Conservation (phyloP, 2,113 vertebrate species). For the Vireo altiloquus region DNA sequence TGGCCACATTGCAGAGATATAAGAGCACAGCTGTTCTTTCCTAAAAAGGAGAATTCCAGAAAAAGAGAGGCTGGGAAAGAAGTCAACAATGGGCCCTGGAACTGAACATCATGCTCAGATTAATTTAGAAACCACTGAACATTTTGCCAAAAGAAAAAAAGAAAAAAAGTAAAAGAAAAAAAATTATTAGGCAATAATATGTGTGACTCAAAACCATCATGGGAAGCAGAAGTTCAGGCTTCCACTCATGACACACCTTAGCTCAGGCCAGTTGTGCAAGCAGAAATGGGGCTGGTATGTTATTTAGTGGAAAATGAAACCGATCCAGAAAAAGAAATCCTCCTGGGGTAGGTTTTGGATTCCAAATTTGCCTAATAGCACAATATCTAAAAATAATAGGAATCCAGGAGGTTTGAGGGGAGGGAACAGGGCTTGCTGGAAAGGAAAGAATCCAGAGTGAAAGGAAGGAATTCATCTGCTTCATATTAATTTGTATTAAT, state of each 20-base stretch:
- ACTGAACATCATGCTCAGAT: conserved; percentile 64
- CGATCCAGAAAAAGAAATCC: conserved; percentile 24
- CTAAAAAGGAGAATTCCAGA: conserved; percentile 55
- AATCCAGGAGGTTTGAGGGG: neutral
- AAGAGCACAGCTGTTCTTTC: conserved; percentile 64
- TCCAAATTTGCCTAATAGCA: conserved; percentile 8
- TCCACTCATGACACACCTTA: conserved; percentile 18
- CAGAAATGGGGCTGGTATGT: neutral
- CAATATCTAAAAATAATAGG: conserved; percentile 27
- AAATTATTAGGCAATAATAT: neutral
- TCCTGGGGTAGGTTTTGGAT: conserved; percentile 1
- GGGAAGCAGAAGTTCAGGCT: conserved; percentile 49
- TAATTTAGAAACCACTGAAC: conserved; percentile 65
- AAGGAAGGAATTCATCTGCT: conserved; percentile 19
- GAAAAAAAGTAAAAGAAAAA: neutral
- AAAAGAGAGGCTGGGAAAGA: conserved; percentile 63
- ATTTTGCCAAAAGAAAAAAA: conserved; percentile 40
- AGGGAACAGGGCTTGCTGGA: neutral
- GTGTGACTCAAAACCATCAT: conserved; percentile 5
- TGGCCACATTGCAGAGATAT: conserved; percentile 43
- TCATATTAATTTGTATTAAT: conserved; percentile 31
- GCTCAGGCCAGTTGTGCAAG: neutral
- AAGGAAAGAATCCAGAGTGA: neutral
- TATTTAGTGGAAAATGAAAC: conserved; percentile 26
- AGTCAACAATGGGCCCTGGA: conserved; percentile 64